phyloP scores from a whole-genome alignment of 2,113 vertebrate genomes.

The Crotalus tigris region DNA sequence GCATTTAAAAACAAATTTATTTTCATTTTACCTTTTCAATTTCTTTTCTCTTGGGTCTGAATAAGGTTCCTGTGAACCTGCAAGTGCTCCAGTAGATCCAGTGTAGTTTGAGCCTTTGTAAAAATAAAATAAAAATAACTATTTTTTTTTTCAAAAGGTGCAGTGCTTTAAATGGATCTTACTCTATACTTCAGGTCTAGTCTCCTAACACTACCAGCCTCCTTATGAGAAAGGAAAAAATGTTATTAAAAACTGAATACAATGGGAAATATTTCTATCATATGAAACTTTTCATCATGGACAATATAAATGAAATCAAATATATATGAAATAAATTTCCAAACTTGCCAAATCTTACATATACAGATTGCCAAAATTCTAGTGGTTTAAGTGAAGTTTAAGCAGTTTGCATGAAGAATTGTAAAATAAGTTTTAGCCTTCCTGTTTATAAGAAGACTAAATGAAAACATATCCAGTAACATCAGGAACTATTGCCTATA shows the following conservation, averaged over 20 bases:
- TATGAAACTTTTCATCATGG: neutral
- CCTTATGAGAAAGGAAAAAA: neutral
- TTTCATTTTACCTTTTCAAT: conserved; percentile 79
- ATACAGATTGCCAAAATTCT: neutral
- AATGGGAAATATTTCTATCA: neutral
- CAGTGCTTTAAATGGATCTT: conserved; percentile 37
- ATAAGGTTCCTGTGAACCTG: conserved; percentile 80
- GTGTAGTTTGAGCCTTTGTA: conserved; percentile 85
- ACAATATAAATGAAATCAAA: neutral
- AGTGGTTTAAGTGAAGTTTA: neutral
- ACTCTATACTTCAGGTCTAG: neutral
- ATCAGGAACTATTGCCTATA: neutral
- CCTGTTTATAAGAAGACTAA: neutral
- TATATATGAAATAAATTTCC: neutral
- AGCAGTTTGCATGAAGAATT: neutral
- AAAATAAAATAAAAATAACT: conserved; percentile 51
- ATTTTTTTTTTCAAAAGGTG: conserved; percentile 28
- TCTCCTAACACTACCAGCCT: neutral
- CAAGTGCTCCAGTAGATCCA: conserved; percentile 83
- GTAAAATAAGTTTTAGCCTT: neutral
- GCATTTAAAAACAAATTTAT: neutral
- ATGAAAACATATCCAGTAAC: neutral
- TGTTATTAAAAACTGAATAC: neutral
- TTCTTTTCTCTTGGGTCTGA: conserved; percentile 86
- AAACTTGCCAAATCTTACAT: neutral